Percentiles rank a stretch among this genome's conserved stretches.
phyloP scores from a whole-genome alignment of 2,797 vertebrate species.

The Phoebastria nigripes region DNA sequence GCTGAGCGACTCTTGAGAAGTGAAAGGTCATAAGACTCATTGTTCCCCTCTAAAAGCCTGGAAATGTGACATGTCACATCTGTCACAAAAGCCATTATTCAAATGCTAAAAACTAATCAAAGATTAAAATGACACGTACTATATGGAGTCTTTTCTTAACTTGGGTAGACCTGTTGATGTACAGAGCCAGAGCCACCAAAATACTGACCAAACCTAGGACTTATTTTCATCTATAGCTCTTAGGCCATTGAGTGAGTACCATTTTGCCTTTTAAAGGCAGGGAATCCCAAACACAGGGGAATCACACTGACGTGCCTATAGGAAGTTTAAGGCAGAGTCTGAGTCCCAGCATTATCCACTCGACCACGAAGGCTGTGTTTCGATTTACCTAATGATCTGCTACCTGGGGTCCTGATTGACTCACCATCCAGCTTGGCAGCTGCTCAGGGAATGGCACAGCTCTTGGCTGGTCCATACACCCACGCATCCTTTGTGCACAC shows the following conservation, averaged over 20 bases:
- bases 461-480: neutral
- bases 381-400: neutral
- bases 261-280: neutral
- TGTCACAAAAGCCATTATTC: neutral
- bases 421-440: neutral
- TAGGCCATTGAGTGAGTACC: neutral
- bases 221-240: neutral
- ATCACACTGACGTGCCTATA: neutral
- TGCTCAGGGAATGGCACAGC: accelerated
- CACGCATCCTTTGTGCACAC: accelerated
- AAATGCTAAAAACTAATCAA: neutral
- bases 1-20: neutral
- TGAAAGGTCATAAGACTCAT: neutral
- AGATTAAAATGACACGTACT: neutral
- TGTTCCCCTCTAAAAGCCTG: neutral
- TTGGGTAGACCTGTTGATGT: neutral
- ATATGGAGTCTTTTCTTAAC: neutral
- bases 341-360: neutral
- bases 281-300: neutral
- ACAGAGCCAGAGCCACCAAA: neutral
- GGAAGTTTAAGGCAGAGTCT: neutral
- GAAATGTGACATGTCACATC: neutral
- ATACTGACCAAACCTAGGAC: neutral
- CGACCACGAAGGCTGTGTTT: neutral
- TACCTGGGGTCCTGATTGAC: neutral